Evolutionary conservation across 1,140 invertebrate genomes (phyloP).

Genomic region (Leptinotarsa undecemlineata): DNA sequence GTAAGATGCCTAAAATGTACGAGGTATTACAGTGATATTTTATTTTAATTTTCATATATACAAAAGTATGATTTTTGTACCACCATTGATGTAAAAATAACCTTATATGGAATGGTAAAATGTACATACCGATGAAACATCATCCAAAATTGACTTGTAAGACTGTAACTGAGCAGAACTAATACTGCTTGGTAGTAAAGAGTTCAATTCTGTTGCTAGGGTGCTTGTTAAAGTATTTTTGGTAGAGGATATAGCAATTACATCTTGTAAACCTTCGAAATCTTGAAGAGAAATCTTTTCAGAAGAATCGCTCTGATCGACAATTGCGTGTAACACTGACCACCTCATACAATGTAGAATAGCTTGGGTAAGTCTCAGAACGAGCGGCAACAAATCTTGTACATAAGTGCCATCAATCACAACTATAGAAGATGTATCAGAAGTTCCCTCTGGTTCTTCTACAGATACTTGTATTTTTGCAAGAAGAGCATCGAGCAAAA

Average conservation of each 20-base stretch:
- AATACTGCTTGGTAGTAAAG: slow-evolving; percentile 63
- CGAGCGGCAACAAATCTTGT: slow-evolving; percentile 65
- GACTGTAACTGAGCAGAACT: slow-evolving; percentile 68
- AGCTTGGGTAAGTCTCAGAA: slow-evolving; percentile 64
- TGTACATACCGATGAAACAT: slow-evolving; percentile 50
- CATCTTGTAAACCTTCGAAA: slow-evolving; percentile 60
- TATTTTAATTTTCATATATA: neutral
- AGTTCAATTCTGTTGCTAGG: slow-evolving; percentile 61
- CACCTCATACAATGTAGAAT: slow-evolving; percentile 58
- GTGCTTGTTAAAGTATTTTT: slow-evolving; percentile 55
- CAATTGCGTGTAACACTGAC: slow-evolving; percentile 53
- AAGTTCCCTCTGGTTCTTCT: slow-evolving; percentile 48
- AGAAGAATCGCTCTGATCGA: slow-evolving; percentile 58
- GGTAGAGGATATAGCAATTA: slow-evolving; percentile 65
- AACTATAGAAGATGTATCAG: slow-evolving; percentile 19
- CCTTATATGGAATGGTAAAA: neutral
- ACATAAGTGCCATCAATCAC: slow-evolving; percentile 49
- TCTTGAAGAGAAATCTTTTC: slow-evolving; percentile 51
- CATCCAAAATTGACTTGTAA: slow-evolving; percentile 59
- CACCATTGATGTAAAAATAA: neutral
- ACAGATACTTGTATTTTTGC: slow-evolving; percentile 72
- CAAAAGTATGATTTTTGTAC: slow-evolving; percentile 13
- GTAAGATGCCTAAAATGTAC: slow-evolving; percentile 65
- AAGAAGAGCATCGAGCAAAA: slow-evolving; percentile 69
- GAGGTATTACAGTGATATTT: no score